Evolutionary conservation across 2,888 invertebrate species (phyloP).

Genomic region (Thymelicus sylvestris): DNA sequence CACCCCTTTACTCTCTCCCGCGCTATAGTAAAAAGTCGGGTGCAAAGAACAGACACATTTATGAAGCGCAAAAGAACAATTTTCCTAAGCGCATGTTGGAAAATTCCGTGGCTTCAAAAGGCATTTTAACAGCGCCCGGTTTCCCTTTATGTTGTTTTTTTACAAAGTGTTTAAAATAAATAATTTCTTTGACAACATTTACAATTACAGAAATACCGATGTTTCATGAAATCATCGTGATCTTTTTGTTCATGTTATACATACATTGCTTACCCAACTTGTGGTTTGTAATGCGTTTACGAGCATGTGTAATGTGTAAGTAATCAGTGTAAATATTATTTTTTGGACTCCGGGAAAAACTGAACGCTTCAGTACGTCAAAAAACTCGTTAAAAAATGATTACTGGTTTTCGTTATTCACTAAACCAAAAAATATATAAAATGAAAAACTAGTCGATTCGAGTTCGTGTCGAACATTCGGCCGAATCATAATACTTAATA

Average conservation of each 20-base stretch:
- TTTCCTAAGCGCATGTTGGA: constrained; percentile 78
- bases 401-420: too few relatives aligned
- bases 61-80: constrained; percentile 80
- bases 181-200: constrained; percentile 35
- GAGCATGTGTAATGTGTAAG: too few relatives aligned
- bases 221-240: too few relatives aligned
- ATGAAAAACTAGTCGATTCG: too few relatives aligned
- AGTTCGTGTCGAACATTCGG: too few relatives aligned
- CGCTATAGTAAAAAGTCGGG: constrained; percentile 59
- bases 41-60: constrained; percentile 71
- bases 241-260: too few relatives aligned
- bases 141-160: constrained; percentile 72
- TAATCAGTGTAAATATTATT: too few relatives aligned
- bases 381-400: background rate
- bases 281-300: too few relatives aligned
- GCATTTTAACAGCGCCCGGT: constrained; percentile 73
- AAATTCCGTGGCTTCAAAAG: constrained; percentile 79
- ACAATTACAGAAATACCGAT: constrained; percentile 7
- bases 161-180: constrained; percentile 66
- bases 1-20: constrained; percentile 67
- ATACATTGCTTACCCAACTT: background rate
- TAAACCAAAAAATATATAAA: too few relatives aligned
- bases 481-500: too few relatives aligned
- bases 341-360: too few relatives aligned
- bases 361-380: background rate